Base-by-base conservation (phyloP, 2,797 vertebrate genomes). In the Crenichthys baileyi region DNA sequence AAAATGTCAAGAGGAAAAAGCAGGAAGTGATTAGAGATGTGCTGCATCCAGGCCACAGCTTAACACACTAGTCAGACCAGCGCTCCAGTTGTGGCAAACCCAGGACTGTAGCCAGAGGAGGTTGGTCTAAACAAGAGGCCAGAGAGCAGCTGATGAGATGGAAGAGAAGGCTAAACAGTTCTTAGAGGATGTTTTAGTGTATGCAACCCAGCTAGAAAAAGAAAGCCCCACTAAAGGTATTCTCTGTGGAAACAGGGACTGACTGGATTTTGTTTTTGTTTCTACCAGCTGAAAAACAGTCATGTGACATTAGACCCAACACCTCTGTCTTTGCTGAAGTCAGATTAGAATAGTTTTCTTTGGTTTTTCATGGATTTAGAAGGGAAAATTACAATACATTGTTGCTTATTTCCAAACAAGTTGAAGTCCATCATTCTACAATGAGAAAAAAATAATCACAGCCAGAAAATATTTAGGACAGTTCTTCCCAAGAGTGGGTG, bases 1-100 rank as follows among this genome's bases (percentile, higher is more conserved):
- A 48, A 84, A 88, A 85, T 50, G 41, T 60, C 72, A 76, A 31
- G 65, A 53, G 74, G 5, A 79, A 78, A 78, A 80, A 80, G 74
- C 70, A 60, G 29, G 61, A 74, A 87, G 77, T 73, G 83, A 89
- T 73, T 6, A 61, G 77, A 70, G 85, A 87, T 86, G 75, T 82
- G 74, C 78, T 58, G 76, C 75, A 46, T 92, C 91, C 90, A 93
- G 89, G 91, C 92, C 93, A 89, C 91, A 91, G 76, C 70, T 86
- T 84, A 78, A 90, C 89, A 90, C 84, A 80, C 81, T 74, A 85
- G 81, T 83, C 79, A 68, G 70, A 85, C 76, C 86, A 84, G 75
- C 68, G 83, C 82, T 92, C 83, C 87, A 88, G 73, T 82, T 90
- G 91, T 46, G 88, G 90, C 75, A 36, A 87, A 81, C 26, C 72